Evolutionary conservation across 2,797 vertebrate species (phyloP).

Genomic region (Lepus townsendii): DNA sequence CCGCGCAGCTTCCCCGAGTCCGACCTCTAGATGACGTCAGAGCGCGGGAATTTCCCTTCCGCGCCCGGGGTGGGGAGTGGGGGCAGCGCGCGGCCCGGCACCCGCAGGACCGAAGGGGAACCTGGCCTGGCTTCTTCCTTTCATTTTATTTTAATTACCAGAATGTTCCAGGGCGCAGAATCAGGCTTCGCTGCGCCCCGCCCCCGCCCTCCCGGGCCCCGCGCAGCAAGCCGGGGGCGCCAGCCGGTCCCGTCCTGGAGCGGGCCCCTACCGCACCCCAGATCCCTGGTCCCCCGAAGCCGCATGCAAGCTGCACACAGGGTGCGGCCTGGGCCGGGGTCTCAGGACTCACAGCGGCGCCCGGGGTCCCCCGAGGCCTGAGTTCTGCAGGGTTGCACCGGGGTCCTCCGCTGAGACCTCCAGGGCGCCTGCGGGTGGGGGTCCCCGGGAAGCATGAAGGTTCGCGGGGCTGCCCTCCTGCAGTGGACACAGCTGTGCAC

Average conservation of each 20-base stretch:
- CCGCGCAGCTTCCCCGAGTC: too few relatives aligned
- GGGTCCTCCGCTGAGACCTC: too few relatives aligned
- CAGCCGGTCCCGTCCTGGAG: not conserved
- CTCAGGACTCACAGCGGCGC: not conserved
- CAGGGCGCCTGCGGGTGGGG: too few relatives aligned
- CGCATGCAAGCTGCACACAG: not conserved
- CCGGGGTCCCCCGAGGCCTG: too few relatives aligned
- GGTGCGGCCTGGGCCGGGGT: not conserved
- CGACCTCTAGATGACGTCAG: too few relatives aligned
- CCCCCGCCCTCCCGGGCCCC: not conserved
- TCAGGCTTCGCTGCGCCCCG: not conserved
- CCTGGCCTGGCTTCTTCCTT: not conserved
- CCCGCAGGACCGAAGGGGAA: not conserved
- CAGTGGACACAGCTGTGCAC: too few relatives aligned
- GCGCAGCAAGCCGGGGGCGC: not conserved
- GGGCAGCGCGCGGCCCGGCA: rapidly evolving
- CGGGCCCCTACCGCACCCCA: not conserved
- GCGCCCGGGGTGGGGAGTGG: too few relatives aligned
- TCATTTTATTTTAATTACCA: constrained; percentile 64
- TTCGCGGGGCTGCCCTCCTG: too few relatives aligned
- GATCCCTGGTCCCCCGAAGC: too few relatives aligned
- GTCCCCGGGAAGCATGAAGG: too few relatives aligned
- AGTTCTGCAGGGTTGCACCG: too few relatives aligned
- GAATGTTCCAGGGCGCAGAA: constrained; percentile 63
- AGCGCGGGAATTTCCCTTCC: not conserved